Percentiles rank a stretch among this genome's conserved stretches.
These are phyloP conservation scores for Hoplias malabaricus DNA, from an alignment of 2,113 vertebrate species.

Conservation along the genomic window DNA sequence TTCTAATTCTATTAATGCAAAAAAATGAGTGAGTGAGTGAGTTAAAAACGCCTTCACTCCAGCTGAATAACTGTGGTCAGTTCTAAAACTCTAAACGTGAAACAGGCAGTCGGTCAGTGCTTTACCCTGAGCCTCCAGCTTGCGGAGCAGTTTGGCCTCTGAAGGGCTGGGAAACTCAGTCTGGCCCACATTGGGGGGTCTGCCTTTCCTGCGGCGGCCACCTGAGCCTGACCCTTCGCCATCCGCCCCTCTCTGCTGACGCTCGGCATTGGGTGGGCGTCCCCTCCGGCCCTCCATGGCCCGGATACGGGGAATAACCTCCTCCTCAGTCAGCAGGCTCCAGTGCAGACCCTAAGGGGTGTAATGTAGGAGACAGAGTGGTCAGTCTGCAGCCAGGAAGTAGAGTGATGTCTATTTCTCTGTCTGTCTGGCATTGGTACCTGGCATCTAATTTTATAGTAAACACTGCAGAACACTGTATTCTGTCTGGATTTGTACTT, in stretches of 20 bases:
- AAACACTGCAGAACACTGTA: too few relatives aligned
- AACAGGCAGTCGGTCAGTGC: background rate
- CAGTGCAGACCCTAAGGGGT: slow-evolving; percentile 90
- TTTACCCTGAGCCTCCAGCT: slow-evolving; percentile 95
- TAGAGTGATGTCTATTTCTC: background rate
- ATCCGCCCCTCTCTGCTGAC: slow-evolving; percentile 69
- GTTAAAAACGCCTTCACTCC: too few relatives aligned
- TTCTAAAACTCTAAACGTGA: background rate
- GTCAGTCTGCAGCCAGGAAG: background rate
- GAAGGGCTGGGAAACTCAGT: slow-evolving; percentile 82
- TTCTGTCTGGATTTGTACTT: background rate
- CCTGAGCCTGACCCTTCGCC: slow-evolving; percentile 72
- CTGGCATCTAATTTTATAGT: too few relatives aligned
- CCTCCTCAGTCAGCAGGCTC: slow-evolving; percentile 94
- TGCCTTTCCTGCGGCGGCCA: slow-evolving; percentile 85
- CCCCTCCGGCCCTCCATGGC: slow-evolving; percentile 92
- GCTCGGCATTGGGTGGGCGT: slow-evolving; percentile 83
- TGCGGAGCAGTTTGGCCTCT: slow-evolving; percentile 89
- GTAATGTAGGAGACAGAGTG: background rate
- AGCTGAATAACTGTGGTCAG: too few relatives aligned
- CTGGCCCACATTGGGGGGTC: slow-evolving; percentile 87
- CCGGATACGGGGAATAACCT: slow-evolving; percentile 87
- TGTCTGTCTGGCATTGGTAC: background rate
- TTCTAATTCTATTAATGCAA: too few relatives aligned
- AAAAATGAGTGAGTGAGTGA: too few relatives aligned